Evolutionary conservation across 2,888 invertebrate species (phyloP).

Genomic region (Limnephilus lunatus): DNA sequence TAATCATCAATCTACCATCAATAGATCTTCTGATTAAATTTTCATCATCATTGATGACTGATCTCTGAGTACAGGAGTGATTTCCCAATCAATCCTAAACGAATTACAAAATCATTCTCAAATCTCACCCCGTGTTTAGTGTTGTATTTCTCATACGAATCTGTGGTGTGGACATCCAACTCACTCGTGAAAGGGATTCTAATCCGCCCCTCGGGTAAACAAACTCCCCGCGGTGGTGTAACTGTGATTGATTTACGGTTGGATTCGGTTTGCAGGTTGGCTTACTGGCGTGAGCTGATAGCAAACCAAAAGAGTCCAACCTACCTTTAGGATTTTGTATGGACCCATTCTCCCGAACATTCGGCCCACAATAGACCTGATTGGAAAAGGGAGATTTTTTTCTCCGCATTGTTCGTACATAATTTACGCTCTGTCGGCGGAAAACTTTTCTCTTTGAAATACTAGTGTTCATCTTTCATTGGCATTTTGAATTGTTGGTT

Average conservation of each 20-base stretch:
- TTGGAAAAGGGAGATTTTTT: background rate
- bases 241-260: slow-evolving; percentile 25
- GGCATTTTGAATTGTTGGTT: background rate
- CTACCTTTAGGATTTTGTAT: background rate
- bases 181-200: background rate
- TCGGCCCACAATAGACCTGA: background rate
- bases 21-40: background rate
- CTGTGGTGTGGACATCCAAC: background rate
- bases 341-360: background rate
- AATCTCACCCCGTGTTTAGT: background rate
- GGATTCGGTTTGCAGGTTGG: slow-evolving; percentile 3
- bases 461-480: background rate
- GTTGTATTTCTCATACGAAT: background rate
- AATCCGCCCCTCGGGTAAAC: slow-evolving; percentile 2
- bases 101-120: background rate
- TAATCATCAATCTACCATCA: background rate
- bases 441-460: background rate
- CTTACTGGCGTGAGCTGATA: slow-evolving; percentile 8
- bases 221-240: background rate
- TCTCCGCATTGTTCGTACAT: background rate
- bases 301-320: background rate
- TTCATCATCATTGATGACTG: background rate
- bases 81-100: background rate
- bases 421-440: background rate
- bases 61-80: background rate